Percentiles rank a stretch among this genome's conserved stretches.
phyloP scores from a whole-genome alignment of 2,888 invertebrate species.

The Clusia tigrina region DNA sequence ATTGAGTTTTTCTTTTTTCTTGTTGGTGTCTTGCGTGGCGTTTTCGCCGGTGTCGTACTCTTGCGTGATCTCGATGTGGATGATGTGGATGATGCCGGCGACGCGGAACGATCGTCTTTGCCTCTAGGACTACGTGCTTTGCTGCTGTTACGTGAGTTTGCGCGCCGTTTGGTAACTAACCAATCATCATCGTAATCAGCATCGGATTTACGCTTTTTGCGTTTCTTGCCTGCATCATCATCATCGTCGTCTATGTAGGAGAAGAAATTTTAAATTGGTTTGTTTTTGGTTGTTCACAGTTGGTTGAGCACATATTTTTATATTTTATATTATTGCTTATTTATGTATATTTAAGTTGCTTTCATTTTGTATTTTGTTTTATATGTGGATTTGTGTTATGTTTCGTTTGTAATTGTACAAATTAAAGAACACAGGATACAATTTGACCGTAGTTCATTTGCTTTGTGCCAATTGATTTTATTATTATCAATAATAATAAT shows the following conservation, averaged over 20 bases:
- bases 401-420: neutral
- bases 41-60: conserved; percentile 36
- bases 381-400: neutral
- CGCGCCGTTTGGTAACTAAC: conserved; percentile 56
- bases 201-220: conserved; percentile 60
- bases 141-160: conserved; percentile 53
- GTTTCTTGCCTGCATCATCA: conserved; percentile 60
- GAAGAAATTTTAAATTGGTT: conserved; percentile 15
- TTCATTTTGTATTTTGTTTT: neutral
- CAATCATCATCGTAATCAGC: conserved; percentile 65
- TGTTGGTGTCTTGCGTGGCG: neutral
- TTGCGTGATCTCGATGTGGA: conserved; percentile 50
- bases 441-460: too few relatives aligned
- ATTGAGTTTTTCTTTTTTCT: conserved; percentile 49
- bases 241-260: conserved; percentile 45
- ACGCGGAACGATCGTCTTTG: conserved; percentile 59
- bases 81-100: conserved; percentile 59
- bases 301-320: conserved; percentile 10
- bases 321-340: too few relatives aligned
- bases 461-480: too few relatives aligned
- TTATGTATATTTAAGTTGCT: neutral
- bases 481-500: too few relatives aligned
- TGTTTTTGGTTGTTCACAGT: conserved; percentile 3
- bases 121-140: conserved; percentile 57
- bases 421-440: too few relatives aligned